Evolutionary conservation across 2,113 vertebrate genomes (phyloP), one percentile per base, ranked within the genome.

Genomic region (Vireo altiloquus): DNA sequence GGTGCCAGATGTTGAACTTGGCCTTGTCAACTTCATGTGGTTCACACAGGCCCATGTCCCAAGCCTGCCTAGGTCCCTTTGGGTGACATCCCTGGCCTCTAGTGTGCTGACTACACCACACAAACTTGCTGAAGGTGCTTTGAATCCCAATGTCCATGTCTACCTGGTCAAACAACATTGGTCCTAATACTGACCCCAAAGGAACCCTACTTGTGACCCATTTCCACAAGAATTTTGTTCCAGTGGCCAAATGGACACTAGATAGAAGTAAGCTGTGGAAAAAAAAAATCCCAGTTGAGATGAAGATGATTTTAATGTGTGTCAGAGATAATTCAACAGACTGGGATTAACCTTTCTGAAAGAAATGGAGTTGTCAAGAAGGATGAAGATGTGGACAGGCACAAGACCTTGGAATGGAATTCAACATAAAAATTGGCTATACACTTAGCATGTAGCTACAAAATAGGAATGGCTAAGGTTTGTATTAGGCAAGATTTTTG

Each of bases 81-180:
- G 28, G 33, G 30, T 66, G 33, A 19, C 3, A 15, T 52, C 5
- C 13, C 8, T 33, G 52, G 18, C 19, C 22, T 52, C 8, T 42
- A 42, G 16, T 0, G 0, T 10, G 13, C 22, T 1, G 2, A 7
- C 39, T n/a, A 8, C 0, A 2, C 14, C 35, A 42, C 25, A 23
- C 3, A 11, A 21, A 0, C 7, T 23, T 33, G 15, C 52, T 30
- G 10, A 52, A 13, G 27, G 10, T 37, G 57, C 15, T 37, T 25
- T 74, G 33, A 44, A 66, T 24, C 44, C 35, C 33, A n/a, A 10
- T 24, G 19, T 5, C 42, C 22, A 10, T 28, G 22, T 44, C 77
- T 65, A 10, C 22, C 24, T n/a, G 44, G 15, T 74, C 35, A 44
- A 71, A 50, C 49, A 56, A 8, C 11, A 15, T 15, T 2, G 2